phyloP scores from a whole-genome alignment of 2,113 vertebrate genomes.

The Cisticola juncidis region DNA sequence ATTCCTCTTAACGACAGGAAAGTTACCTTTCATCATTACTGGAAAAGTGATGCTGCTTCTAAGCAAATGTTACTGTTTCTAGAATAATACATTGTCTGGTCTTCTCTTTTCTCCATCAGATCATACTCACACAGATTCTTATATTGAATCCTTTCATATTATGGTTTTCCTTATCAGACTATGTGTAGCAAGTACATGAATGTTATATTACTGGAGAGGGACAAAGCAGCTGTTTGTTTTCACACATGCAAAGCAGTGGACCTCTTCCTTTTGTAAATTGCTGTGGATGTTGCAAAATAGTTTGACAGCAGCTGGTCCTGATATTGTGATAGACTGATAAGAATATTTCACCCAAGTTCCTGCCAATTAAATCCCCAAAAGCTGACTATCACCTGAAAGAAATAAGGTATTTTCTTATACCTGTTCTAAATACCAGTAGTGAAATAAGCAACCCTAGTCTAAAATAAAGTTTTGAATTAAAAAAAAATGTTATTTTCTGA shows the following conservation, averaged over 20 bases:
- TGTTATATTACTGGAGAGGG: neutral
- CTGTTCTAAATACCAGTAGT: neutral
- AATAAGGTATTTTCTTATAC: neutral
- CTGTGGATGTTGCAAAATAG: neutral
- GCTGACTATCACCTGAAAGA: neutral
- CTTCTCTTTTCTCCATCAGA: neutral
- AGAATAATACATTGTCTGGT: neutral
- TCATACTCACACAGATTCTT: neutral
- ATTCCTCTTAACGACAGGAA: neutral
- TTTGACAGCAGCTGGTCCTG: neutral
- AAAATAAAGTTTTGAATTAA: neutral
- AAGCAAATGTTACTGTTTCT: neutral
- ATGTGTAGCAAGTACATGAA: neutral
- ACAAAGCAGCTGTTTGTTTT: neutral
- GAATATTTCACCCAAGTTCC: neutral
- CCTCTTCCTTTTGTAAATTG: neutral
- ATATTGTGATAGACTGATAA: neutral
- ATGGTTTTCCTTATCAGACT: neutral
- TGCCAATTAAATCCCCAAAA: neutral
- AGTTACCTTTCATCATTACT: neutral
- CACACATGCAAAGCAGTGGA: neutral
- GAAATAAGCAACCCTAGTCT: neutral
- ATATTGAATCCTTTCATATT: neutral
- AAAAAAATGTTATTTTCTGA: neutral
- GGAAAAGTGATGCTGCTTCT: neutral